Evolutionary conservation across 1,140 invertebrate genomes (phyloP).

Genomic region (Eufriesea mexicana): DNA sequence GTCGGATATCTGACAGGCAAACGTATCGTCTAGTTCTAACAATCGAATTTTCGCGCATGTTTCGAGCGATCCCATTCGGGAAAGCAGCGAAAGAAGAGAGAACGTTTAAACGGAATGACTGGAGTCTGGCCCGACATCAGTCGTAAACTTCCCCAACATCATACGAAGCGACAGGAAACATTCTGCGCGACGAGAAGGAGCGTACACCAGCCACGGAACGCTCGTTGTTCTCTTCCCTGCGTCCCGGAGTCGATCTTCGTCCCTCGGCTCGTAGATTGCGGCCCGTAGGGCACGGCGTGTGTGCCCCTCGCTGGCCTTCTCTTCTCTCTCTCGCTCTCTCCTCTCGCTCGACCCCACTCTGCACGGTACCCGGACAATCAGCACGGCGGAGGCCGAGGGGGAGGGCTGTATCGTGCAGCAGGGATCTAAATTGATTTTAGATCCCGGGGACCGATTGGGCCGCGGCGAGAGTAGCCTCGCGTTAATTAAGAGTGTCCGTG

Average conservation of each 20-base stretch:
- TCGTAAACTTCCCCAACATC: not conserved
- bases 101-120: not conserved
- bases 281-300: constrained; percentile 20
- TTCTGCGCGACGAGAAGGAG: not conserved
- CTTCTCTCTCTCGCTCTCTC: not conserved
- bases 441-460: constrained; percentile 69
- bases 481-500: constrained; percentile 74
- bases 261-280: constrained; percentile 12
- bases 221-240: not conserved
- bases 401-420: constrained; percentile 61
- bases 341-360: not conserved
- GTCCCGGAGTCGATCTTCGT: constrained; percentile 2
- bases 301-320: not conserved
- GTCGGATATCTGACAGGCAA: too few species aligned
- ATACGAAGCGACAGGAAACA: not conserved
- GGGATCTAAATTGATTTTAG: constrained; percentile 77
- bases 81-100: too few species aligned
- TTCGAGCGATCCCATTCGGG: too few species aligned
- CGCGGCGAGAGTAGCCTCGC: constrained; percentile 66
- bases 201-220: not conserved
- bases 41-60: too few species aligned
- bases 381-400: constrained; percentile 24
- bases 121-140: not conserved
- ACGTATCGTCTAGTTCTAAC: too few species aligned
- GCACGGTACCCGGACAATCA: constrained; percentile 19